phyloP scores from a whole-genome alignment of 2,113 vertebrate genomes.

The Saimiri boliviensis region DNA sequence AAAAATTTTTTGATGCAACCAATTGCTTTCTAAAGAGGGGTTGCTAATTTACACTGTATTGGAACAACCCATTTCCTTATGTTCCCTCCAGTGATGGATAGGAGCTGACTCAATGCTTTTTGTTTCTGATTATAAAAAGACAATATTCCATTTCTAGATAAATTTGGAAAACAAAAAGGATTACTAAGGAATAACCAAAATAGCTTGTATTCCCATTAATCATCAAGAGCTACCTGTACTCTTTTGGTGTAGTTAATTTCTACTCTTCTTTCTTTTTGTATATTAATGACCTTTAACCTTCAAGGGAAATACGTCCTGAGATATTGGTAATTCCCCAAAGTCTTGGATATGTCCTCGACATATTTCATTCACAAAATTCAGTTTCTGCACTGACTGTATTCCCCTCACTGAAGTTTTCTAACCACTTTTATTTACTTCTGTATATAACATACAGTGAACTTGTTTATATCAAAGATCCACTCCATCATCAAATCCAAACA shows the following conservation, averaged over 20 bases:
- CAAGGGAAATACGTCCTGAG: background rate
- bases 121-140: conserved; percentile 14
- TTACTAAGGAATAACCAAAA: background rate
- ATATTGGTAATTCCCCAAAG: background rate
- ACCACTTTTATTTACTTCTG: conserved; percentile 9
- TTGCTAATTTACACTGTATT: background rate
- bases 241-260: background rate
- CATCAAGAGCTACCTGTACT: background rate
- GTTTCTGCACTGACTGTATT: background rate
- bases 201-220: background rate
- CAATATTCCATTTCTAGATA: background rate
- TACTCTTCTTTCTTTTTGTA: background rate
- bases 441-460: background rate
- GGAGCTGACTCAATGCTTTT: background rate
- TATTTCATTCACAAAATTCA: conserved; percentile 25
- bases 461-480: background rate
- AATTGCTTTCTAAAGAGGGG: background rate
- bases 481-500: background rate
- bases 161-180: conserved; percentile 5
- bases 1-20: background rate
- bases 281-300: background rate
- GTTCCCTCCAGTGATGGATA: background rate
- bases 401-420: background rate
- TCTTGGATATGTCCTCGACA: background rate
- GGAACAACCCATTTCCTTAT: background rate